Base-by-base conservation (phyloP, 2,113 vertebrate species). In the Eclectus roratus region DNA sequence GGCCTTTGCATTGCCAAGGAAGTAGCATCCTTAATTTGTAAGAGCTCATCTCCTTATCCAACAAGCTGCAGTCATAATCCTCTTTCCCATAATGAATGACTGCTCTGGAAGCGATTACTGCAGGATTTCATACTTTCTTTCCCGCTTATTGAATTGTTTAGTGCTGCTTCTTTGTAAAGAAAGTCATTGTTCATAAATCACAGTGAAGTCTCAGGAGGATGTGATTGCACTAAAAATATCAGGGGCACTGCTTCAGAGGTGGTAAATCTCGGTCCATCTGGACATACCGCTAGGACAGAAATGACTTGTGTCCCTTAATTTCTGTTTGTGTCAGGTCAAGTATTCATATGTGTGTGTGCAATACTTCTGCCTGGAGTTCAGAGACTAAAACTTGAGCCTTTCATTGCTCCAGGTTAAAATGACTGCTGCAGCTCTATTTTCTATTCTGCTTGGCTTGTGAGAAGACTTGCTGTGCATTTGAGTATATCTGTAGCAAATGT, bases 11-110 rank as follows among this genome's bases (percentile, higher is more conserved):
- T 71, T 83, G 41, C 79, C 20, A 49, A 72, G 68, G 84, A 95
- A 85, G 83, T 83, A 80, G 58, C 74, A 41, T 86, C 86, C 61
- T 96, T 96, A 78, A 91, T 95, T 91, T 95, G 66, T 72, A 52
- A 78, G 95, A 88, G 93, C 82, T 97, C 90, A 92, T 95, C 94
- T 94, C 64, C 61, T 96, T 95, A 95, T 91, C 91, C 86, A 58
- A 56, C 79, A 81, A 91, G 91, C 90, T 80, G 77, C 60, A 87
- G 81, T 69, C 19, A 0, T 96, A 95, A 96, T 96, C 96, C 85
- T 95, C 95, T 96, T 93, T 92, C 47, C 87, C 21, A 5, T 93
- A 91, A 93, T 83, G 55, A 97, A 77, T 82, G 73, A 84, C 89
- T 78, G 71, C 80, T 93, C 70, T 95, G 95, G 91, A 95, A 97